These are phyloP conservation scores for Phalacrocorax aristotelis DNA, from an alignment of 2,113 vertebrate genomes.

Conservation along the genomic window DNA sequence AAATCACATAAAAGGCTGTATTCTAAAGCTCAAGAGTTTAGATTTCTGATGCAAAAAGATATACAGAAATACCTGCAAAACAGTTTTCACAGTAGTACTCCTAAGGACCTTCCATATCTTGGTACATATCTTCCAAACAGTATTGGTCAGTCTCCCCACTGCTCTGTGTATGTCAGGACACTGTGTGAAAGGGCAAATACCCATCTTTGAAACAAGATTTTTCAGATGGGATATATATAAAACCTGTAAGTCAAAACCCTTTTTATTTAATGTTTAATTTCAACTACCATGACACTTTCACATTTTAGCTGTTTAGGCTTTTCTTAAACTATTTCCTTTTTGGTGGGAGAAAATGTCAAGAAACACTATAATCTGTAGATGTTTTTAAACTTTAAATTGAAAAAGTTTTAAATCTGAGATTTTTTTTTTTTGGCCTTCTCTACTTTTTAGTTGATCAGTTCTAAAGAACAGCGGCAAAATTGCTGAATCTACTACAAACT, in stretches of 20 bases:
- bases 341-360: neutral
- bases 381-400: neutral
- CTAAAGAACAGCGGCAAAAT: neutral
- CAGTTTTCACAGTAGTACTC: neutral
- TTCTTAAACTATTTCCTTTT: neutral
- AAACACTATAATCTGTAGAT: neutral
- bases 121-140: neutral
- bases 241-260: fast-evolving
- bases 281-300: neutral
- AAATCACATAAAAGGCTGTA: neutral
- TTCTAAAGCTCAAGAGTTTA: neutral
- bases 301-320: neutral
- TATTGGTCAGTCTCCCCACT: neutral
- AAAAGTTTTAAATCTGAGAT: neutral
- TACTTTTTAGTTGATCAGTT: neutral
- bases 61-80: neutral
- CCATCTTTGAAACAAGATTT: neutral
- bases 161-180: neutral
- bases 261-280: neutral
- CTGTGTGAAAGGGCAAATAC: neutral
- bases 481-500: neutral
- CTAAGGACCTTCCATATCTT: neutral
- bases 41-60: neutral
- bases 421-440: neutral
- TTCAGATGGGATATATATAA: neutral